Base-by-base conservation (phyloP, 2,113 vertebrate species). In the Rhombomys opimus region DNA sequence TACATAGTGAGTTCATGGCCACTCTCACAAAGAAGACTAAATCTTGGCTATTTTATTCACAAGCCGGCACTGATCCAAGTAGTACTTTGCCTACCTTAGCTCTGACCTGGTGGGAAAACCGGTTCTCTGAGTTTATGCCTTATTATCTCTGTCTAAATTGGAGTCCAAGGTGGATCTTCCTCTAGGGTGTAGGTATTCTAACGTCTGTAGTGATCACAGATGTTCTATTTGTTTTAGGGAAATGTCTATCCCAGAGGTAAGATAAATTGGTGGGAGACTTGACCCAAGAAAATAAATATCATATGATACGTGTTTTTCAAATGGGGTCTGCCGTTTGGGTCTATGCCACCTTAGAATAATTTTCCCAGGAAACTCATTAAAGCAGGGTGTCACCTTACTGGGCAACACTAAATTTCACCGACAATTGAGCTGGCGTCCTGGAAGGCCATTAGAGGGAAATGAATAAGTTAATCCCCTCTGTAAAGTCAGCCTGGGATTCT, bases 321-420 rank as follows among this genome's bases (percentile, higher is more conserved):
- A 84, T 50, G 35, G 76, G 22, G n/a, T 30, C 61, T 96, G 70
- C 41, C 95, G 30, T 72, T 95, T 95, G 77, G 52, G 20, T 90
- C 68, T 92, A 61, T 73, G 72, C 80, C 41, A 72, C 82, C 54
- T 84, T 91, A 23, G 61, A 93, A 92, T 96, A 91, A 95, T 96
- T 95, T 81, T 73, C 89, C 95, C 86, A 93, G 92, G 95, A 93
- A 96, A 97, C 86, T 96, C 96, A 95, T 98, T 97, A 97, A 96
- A 70, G 41, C 67, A 54, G n/a, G 61, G 89, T 97, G 52, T 97
- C 94, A 94, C 50, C 78, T 97, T 97, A 95, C 96, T 90, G 61
- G 57, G 84, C 63, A 96, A 91, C 27, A 90, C 41, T 97, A n/a
- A 94, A 93, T 89, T 92, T 96, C 93, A 94, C 88, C 73, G 93